Conservation (phyloP, 2,888 invertebrate genomes). For the Ophion costatus region DNA sequence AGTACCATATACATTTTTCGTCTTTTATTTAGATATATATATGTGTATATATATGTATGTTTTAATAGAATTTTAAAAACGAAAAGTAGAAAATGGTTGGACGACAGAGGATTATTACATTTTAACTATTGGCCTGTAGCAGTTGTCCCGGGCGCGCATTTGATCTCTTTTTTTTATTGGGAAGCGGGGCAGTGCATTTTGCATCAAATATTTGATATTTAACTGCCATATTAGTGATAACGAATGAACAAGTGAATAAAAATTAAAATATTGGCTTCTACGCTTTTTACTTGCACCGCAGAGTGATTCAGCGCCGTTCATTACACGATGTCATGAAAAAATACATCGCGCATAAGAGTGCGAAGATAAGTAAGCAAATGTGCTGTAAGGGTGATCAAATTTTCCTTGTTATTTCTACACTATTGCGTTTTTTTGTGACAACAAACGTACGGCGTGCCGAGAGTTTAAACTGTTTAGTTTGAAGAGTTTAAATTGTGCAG, state of each 20-base stretch:
- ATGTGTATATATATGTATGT: background rate
- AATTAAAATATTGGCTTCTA: conserved; percentile 41
- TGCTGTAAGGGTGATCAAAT: conserved; percentile 2
- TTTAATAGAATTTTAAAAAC: conserved; percentile 41
- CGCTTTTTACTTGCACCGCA: conserved; percentile 29
- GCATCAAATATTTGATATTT: conserved; percentile 47
- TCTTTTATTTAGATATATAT: conserved; percentile 36
- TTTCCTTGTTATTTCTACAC: conserved; percentile 36
- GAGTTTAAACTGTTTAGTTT: conserved; percentile 5
- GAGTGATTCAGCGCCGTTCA: conserved; percentile 37
- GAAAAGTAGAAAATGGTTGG: conserved; percentile 42
- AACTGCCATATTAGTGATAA: conserved; percentile 44
- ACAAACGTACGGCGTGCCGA: conserved; percentile 8
- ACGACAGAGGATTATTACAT: conserved; percentile 40
- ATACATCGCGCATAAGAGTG: conserved; percentile 21
- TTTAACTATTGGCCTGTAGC: conserved; percentile 53
- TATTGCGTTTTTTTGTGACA: conserved; percentile 9
- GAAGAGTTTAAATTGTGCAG: background rate
- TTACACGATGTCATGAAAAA: background rate
- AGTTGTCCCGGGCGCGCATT: conserved; percentile 53
- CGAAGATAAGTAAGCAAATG: conserved; percentile 33
- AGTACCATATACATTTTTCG: conserved; percentile 3
- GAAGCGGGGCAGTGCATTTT: conserved; percentile 64
- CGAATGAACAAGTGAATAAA: conserved; percentile 21
- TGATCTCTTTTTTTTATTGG: conserved; percentile 46